Evolutionary conservation across 2,888 invertebrate species (phyloP).

Genomic region (Scaptomyza caliginosa): DNA sequence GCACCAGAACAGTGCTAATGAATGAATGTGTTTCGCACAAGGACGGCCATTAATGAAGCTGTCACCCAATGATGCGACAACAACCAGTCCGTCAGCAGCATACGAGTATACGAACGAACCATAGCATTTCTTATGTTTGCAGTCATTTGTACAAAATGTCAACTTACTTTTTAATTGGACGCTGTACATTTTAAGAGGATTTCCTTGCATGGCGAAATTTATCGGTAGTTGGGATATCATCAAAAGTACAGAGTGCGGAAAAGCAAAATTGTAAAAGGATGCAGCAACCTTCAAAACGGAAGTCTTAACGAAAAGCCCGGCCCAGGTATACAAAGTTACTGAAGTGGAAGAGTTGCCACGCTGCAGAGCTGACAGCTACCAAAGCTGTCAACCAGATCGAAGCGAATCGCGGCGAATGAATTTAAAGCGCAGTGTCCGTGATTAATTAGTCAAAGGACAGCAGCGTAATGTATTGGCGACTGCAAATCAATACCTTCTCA

Average conservation of each 20-base stretch:
- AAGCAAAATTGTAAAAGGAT: conserved; percentile 47
- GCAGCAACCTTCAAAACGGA: conserved; percentile 50
- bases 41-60: conserved; percentile 31
- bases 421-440: conserved; percentile 24
- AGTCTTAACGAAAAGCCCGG: conserved; percentile 59
- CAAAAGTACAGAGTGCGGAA: conserved; percentile 59
- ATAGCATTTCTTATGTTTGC: conserved; percentile 18
- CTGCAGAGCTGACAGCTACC: conserved; percentile 1
- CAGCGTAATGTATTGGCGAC: conserved; percentile 55
- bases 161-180: conserved; percentile 58
- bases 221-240: conserved; percentile 45
- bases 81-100: neutral
- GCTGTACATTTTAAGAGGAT: conserved; percentile 18
- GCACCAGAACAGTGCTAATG: conserved; percentile 19
- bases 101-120: neutral
- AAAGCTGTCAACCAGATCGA: conserved; percentile 9
- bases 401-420: conserved; percentile 16
- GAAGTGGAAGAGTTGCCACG: conserved; percentile 53
- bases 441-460: conserved; percentile 35
- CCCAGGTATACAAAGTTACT: conserved; percentile 57
- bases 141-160: conserved; percentile 23
- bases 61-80: conserved; percentile 2
- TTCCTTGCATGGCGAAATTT: conserved; percentile 15
- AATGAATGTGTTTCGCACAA: conserved; percentile 14
- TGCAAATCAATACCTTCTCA: conserved; percentile 66